Evolutionary conservation across 2,797 vertebrate species (phyloP).

Genomic region (Pogoniulus pusillus): DNA sequence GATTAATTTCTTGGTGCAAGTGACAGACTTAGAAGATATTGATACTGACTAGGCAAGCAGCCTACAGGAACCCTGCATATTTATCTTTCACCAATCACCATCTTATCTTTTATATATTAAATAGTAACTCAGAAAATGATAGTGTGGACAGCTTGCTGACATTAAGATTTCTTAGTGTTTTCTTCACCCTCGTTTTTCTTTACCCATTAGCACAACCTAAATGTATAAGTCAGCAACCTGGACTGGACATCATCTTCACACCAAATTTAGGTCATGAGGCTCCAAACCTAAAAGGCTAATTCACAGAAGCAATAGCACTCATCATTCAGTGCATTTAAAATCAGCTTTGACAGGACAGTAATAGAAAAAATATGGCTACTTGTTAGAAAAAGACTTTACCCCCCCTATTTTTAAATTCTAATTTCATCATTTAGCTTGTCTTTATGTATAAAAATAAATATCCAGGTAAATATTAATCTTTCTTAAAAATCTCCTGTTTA

Average conservation of each 20-base stretch:
- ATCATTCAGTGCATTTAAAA: not conserved
- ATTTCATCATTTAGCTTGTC: not conserved
- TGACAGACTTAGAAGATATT: not conserved
- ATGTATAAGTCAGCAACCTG: not conserved
- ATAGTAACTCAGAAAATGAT: slow-evolving; percentile 1
- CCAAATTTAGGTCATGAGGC: not conserved
- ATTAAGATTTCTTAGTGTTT: not conserved
- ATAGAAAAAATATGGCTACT: not conserved
- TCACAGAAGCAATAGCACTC: not conserved
- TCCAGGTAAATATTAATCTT: not conserved
- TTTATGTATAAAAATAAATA: not conserved
- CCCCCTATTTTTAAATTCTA: not conserved
- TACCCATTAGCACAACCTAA: not conserved
- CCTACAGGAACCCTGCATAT: not conserved
- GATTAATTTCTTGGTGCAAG: not conserved
- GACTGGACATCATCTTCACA: not conserved
- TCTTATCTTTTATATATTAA: slow-evolving; percentile 28
- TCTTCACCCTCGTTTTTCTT: slow-evolving; percentile 31
- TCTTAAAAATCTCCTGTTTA: not conserved
- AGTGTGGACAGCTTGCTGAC: not conserved
- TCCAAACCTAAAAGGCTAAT: not conserved
- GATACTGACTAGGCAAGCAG: not conserved
- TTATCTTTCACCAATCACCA: slow-evolving; percentile 18
- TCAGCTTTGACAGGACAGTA: not conserved
- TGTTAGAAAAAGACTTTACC: not conserved